phyloP scores from a whole-genome alignment of 2,888 invertebrate genomes.

The Cantharis lateralis region DNA sequence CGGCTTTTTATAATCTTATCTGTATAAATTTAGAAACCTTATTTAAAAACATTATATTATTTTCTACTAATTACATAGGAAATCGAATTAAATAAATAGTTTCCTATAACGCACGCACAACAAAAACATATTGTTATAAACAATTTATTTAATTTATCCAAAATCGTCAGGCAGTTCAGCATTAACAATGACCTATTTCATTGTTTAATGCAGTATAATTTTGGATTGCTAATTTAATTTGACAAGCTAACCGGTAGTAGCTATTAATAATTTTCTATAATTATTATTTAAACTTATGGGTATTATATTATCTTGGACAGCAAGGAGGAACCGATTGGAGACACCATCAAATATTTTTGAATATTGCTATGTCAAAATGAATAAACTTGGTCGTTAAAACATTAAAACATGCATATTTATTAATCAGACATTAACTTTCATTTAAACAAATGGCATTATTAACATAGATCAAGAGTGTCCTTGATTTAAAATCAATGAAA shows the following conservation, averaged over 20 bases:
- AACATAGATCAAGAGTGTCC: constrained; percentile 5
- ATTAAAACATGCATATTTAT: neutral
- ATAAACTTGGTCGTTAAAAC: neutral
- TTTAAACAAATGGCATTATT: constrained; percentile 4
- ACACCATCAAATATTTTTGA: neutral
- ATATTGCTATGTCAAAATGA: neutral
- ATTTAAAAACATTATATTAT: neutral
- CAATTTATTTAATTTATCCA: neutral
- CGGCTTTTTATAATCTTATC: neutral
- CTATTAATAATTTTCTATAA: neutral
- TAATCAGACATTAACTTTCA: neutral
- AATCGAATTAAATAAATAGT: neutral
- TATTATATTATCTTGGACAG: neutral
- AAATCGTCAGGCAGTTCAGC: neutral
- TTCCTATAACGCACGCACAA: neutral
- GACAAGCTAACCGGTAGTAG: neutral
- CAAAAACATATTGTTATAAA: neutral
- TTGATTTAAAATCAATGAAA: constrained; percentile 7
- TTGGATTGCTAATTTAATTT: neutral
- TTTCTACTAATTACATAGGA: neutral
- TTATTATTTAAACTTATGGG: neutral
- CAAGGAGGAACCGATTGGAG: neutral
- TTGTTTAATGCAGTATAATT: neutral
- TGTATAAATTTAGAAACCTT: neutral
- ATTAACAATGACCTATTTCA: neutral